Conservation (phyloP, 1,140 invertebrate species). For the Lamellibrachia luymesi region DNA sequence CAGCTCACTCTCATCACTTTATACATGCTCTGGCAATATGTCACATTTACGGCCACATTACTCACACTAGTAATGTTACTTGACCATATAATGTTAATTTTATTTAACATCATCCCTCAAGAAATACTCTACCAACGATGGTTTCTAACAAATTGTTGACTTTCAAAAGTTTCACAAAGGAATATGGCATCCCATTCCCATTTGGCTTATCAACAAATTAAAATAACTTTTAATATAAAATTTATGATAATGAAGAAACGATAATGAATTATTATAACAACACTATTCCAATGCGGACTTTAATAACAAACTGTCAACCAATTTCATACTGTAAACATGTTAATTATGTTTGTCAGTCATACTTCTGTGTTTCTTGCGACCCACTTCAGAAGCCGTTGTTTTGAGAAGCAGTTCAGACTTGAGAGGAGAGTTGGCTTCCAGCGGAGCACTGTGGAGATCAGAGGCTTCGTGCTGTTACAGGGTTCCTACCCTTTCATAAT, state of each 20-base stretch:
- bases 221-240: no score
- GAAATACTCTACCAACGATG: not conserved
- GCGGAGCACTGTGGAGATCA: constrained; percentile 28
- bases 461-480: not conserved
- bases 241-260: no score
- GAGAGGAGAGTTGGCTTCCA: constrained; percentile 40
- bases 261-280: no score
- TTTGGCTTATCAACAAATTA: not conserved
- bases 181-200: not conserved
- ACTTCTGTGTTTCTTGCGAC: not conserved
- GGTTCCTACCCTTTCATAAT: not conserved
- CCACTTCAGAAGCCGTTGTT: constrained; percentile 3
- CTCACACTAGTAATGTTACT: not conserved
- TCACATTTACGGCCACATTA: not conserved
- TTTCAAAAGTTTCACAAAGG: not conserved
- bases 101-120: not conserved
- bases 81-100: not conserved
- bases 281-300: not conserved
- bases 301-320: not conserved
- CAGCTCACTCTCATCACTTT: not conserved
- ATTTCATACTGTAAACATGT: not conserved
- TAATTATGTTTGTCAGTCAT: not conserved
- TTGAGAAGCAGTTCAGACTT: constrained; percentile 43
- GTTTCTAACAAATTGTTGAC: not conserved
- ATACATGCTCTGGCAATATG: not conserved